Conservation (phyloP, 2,113 vertebrate species). For the Telmatochromis sp. region DNA sequence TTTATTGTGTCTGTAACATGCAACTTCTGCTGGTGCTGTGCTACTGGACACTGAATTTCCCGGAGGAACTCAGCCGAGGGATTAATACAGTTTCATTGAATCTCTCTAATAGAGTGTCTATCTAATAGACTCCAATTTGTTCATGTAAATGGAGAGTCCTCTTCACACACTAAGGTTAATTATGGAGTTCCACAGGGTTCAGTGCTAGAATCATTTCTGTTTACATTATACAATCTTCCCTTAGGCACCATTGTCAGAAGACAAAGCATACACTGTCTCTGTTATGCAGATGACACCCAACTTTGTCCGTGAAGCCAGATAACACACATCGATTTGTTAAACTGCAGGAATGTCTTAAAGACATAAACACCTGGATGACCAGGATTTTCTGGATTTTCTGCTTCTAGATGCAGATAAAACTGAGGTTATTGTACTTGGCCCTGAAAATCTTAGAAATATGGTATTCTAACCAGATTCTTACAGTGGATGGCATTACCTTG, state of each 20-base stretch:
- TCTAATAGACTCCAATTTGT: background rate
- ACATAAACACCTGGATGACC: background rate
- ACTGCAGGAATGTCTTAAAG: background rate
- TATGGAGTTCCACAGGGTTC: background rate
- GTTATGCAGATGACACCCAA: background rate
- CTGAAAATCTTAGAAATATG: background rate
- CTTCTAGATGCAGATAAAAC: background rate
- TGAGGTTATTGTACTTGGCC: background rate
- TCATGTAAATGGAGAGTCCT: background rate
- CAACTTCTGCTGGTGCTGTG: background rate
- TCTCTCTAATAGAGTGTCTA: background rate
- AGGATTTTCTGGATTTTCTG: background rate
- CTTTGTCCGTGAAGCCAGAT: background rate
- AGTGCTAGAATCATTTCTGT: background rate
- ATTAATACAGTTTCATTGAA: background rate
- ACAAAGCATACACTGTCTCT: background rate
- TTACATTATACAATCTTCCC: background rate
- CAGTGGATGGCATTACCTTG: background rate
- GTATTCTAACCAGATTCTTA: background rate
- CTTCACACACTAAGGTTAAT: background rate
- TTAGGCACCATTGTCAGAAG: background rate
- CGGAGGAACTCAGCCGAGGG: background rate
- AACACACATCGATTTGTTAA: background rate
- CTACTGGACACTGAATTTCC: background rate
- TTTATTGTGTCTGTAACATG: background rate